Base-by-base conservation (phyloP, 2,888 invertebrate genomes). In the Drosophila anceps region DNA sequence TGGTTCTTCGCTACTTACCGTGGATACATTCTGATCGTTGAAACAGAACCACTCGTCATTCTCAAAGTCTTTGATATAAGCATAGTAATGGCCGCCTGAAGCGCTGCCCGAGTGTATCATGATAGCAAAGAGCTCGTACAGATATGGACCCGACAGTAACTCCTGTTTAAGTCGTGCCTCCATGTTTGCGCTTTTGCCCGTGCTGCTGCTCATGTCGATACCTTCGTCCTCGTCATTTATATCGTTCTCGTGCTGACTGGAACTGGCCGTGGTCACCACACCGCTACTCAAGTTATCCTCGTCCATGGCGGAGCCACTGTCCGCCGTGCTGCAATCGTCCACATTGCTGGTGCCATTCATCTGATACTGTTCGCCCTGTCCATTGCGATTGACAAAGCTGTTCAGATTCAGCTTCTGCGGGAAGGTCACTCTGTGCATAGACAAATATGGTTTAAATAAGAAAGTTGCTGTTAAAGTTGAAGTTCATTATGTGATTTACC, bases 31-130 rank as follows among this genome's bases (percentile, higher is more conserved):
- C 88, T 97, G 96, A 93, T 98, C 98, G 92, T 98, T 98, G 92
- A 98, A 98, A 90, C 97, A 96, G 91, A 96, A 96, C 98, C 98
- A 98, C 81, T 95, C 95, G 69, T 95, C 94, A 61, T 94, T 95
- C 70, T 94, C 94, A 79, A 96, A 95, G 88, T 96, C 97, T 94
- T 97, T 97, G 70, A 98, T 97, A 90, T 97, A 98, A 2, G 97
- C 98, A 92, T 97, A 98, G 92, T 98, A 98, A 93, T 98, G 98
- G 1, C 98, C 98, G 29, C 97, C 97, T 20, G 96, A 96, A 0
- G 98, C 97, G 92, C 96, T 97, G 13, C 98, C 98, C 29, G 97
- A 96, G 93, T 98, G 98, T 66, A 98, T 96, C 97, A 98, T 97
- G 77, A 98, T 97, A 20, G 97, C 97, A 92, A 97, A 98, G 39